phyloP scores from a whole-genome alignment of 1,140 invertebrate species.

The Leptopilina clavipes region DNA sequence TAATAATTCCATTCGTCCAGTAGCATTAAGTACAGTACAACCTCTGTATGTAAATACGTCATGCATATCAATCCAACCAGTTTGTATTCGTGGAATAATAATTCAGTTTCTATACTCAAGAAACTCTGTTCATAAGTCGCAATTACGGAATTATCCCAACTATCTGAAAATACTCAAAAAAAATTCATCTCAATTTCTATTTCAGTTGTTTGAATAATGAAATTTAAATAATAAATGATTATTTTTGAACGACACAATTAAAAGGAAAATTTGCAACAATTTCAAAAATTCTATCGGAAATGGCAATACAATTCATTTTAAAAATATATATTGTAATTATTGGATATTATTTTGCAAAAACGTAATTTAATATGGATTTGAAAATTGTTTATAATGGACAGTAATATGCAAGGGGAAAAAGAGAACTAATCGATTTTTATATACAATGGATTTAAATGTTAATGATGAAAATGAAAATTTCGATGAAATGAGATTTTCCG shows the following conservation, averaged over 20 bases:
- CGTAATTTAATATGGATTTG: too few relatives aligned
- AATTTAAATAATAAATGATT: too few relatives aligned
- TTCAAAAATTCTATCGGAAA: too few relatives aligned
- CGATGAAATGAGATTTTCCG: background rate
- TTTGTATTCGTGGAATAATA: conserved; percentile 10
- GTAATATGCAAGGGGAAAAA: too few relatives aligned
- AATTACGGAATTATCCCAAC: background rate
- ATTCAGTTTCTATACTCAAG: background rate
- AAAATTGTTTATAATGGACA: too few relatives aligned
- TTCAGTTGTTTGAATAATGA: too few relatives aligned
- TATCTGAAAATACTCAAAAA: background rate
- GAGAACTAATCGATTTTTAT: background rate
- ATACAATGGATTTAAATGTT: background rate
- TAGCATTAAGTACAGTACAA: conserved; percentile 50
- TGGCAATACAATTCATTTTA: too few relatives aligned
- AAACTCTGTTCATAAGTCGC: background rate
- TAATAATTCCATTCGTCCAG: conserved; percentile 45
- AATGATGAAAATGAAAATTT: conserved; percentile 13
- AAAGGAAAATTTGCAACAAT: too few relatives aligned
- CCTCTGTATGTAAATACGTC: conserved; percentile 52
- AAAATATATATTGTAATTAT: too few relatives aligned
- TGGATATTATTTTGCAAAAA: too few relatives aligned
- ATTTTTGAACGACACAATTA: too few relatives aligned
- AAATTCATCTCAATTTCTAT: too few relatives aligned
- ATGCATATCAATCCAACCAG: conserved; percentile 13